These are phyloP conservation scores for Meloidogyne floridensis DNA, from an alignment of 1,140 invertebrate species.

Conservation along the genomic window DNA sequence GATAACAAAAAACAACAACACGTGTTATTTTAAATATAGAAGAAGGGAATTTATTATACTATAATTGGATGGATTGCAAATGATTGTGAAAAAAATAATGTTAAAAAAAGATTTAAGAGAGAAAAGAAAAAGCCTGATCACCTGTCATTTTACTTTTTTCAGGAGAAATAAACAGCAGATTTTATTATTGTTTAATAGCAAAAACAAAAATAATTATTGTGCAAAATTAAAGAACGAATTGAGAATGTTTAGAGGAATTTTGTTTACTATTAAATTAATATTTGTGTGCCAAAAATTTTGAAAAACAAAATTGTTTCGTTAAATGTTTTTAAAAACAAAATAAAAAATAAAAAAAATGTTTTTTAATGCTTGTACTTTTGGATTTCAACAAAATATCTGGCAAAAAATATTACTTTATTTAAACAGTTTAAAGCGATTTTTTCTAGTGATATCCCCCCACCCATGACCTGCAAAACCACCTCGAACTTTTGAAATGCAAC, in stretches of 20 bases:
- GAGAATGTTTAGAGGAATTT: no score
- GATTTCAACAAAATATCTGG: background rate
- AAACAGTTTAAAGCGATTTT: no score
- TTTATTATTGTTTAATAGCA: background rate
- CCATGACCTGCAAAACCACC: no score
- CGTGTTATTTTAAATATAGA: background rate
- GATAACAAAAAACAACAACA: background rate
- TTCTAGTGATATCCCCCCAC: no score
- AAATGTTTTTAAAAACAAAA: background rate
- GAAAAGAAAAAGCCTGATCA: background rate
- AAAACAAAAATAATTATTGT: background rate
- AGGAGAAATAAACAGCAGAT: background rate
- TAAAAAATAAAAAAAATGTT: background rate
- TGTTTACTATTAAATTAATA: no score
- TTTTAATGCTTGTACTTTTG: background rate
- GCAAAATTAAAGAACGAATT: background rate
- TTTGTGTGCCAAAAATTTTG: no score
- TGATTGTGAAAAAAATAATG: background rate
- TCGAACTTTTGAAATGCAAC: no score
- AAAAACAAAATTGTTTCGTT: background rate
- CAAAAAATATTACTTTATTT: no score
- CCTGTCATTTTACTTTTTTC: constrained; percentile 1
- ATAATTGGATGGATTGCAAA: background rate
- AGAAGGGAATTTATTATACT: background rate
- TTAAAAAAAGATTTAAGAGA: background rate